Percentiles rank a stretch among this genome's conserved stretches.
Conservation (phyloP, 2,888 invertebrate species). For the Meghimatium bilineatum region DNA sequence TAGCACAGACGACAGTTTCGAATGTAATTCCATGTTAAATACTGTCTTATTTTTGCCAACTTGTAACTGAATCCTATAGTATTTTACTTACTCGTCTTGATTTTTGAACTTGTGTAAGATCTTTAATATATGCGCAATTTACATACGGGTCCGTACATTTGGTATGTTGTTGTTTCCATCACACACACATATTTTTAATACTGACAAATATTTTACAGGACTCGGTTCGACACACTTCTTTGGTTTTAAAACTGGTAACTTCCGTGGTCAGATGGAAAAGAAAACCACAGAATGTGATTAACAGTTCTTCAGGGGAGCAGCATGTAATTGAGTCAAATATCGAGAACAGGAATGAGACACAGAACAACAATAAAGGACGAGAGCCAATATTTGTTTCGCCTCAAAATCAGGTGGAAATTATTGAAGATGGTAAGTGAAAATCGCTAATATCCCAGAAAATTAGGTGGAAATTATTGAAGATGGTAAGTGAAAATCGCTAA, state of each 20-base stretch:
- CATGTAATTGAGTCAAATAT: neutral
- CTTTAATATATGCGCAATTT: no score
- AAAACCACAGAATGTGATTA: neutral
- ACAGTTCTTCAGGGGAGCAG: neutral
- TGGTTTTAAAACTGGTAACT: constrained; percentile 1
- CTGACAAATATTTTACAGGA: neutral
- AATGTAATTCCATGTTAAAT: no score
- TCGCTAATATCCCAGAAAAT: no score
- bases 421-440: constrained; percentile 18
- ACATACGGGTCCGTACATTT: no score
- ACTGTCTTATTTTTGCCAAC: no score
- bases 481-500: constrained; percentile 13
- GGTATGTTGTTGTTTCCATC: no score
- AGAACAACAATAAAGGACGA: neutral
- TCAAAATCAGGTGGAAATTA: constrained; percentile 22
- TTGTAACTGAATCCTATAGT: no score
- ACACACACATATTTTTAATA: no score
- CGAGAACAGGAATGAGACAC: neutral
- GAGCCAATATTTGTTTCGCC: constrained; percentile 21
- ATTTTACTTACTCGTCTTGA: no score
- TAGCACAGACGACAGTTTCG: no score
- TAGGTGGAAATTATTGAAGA: constrained; percentile 24
- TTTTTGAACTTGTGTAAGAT: no score
- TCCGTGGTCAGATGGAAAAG: constrained; percentile 22
- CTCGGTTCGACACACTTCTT: neutral